Evolutionary conservation across 2,888 invertebrate genomes (phyloP).

Genomic region (Toxonevra muliebris): DNA sequence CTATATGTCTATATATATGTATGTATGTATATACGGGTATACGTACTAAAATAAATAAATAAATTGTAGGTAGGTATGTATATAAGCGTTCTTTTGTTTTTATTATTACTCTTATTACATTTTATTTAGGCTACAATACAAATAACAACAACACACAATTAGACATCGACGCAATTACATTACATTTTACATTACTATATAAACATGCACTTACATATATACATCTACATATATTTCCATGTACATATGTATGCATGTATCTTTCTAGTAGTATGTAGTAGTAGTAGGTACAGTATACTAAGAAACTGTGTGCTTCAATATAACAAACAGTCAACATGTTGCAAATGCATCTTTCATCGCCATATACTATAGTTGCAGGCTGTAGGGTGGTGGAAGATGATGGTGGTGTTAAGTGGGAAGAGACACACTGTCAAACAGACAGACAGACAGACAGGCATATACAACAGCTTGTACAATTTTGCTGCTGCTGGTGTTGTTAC

Average conservation of each 20-base stretch:
- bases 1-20: not conserved
- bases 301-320: not conserved
- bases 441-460: too few relatives aligned
- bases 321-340: not conserved
- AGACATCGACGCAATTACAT: constrained; percentile 38
- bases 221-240: not conserved
- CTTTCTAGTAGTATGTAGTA: not conserved
- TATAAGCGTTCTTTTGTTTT: constrained; percentile 19
- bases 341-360: not conserved
- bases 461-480: too few relatives aligned
- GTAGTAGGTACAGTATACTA: not conserved
- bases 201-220: constrained; percentile 10
- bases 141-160: constrained; percentile 43
- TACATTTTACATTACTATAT: constrained; percentile 23
- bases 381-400: too few relatives aligned
- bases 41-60: not conserved
- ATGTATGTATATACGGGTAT: not conserved
- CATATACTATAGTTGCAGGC: too few relatives aligned
- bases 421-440: too few relatives aligned
- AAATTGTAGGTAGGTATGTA: constrained; percentile 29
- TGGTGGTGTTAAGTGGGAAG: too few relatives aligned
- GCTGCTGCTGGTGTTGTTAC: too few relatives aligned
- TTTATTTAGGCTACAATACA: constrained; percentile 30
- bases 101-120: constrained; percentile 8
- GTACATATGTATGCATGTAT: not conserved